Evolutionary conservation across 2,797 vertebrate species (phyloP), one percentile per base, ranked within the genome.

Genomic region (Microcaecilia unicolor): DNA sequence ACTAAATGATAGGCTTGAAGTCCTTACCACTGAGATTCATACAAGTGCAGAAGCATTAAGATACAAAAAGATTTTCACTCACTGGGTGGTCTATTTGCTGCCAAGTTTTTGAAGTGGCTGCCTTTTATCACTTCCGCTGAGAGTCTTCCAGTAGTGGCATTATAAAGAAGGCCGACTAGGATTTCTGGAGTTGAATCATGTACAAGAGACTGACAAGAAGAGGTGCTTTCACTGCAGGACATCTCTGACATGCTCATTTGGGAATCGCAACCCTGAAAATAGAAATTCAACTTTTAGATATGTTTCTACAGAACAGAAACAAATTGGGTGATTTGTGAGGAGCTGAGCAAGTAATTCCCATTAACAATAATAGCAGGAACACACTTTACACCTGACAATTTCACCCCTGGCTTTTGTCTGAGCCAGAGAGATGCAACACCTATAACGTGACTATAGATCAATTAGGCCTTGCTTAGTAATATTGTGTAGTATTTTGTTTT

Each of bases 81-180:
- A 98, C 95, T 94, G 81, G 93, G 93, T 81, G 93, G 92, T 85
- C 94, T 96, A 84, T 94, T 96, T 45, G 89, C 88, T 57, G 93
- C 82, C 67, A 98, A 76, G 76, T 97, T 93, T 81, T 90, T 98
- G 82, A 98, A 98, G 76, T 97, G 93, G 78, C 92, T 96, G 72
- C 95, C 95, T 83, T 93, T 98, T 78, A 98, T 97, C 79, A 98
- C 78, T 80, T 98, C 93, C 61, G 95, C 93, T 3, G 95, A 93
- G 37, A 98, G 88, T 45, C 93, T 89, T 58, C 95, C 95, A 10
- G 94, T 98, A 8, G 94, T 97, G 72, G 94, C 92, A 2, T 97
- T 98, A 81, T 98, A 98, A 52, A 95, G 84, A 51, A 98, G 85
- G 28, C 95, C 95, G 41, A 98, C 35, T 31, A 98, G 88, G 62